Evolutionary conservation across 2,113 vertebrate genomes (phyloP).

Genomic region (Galeopterus variegatus): DNA sequence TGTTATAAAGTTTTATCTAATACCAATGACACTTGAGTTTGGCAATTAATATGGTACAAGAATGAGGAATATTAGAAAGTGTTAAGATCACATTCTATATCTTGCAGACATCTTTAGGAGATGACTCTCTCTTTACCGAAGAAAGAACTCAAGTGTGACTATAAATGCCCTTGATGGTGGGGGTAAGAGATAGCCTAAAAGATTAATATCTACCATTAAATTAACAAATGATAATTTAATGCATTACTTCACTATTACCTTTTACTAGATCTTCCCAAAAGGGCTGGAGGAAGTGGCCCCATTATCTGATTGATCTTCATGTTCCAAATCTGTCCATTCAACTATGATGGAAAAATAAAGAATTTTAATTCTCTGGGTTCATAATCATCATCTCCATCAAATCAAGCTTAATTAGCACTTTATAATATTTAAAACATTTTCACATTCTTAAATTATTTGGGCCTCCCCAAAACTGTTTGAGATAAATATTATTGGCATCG

Average conservation of each 20-base stretch:
- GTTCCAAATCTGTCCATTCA: neutral
- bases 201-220: conserved; percentile 36
- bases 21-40: conserved; percentile 25
- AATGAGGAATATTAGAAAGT: neutral
- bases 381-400: neutral
- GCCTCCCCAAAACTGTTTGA: neutral
- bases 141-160: neutral
- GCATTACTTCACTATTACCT: neutral
- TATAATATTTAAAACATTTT: neutral
- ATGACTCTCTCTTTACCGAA: neutral
- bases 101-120: neutral
- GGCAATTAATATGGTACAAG: neutral
- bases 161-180: neutral
- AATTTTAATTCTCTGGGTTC: conserved; percentile 54
- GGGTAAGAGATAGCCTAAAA: neutral
- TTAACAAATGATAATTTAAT: conserved; percentile 14
- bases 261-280: neutral
- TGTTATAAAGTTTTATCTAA: conserved; percentile 61
- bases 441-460: neutral
- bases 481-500: neutral
- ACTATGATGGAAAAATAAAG: neutral
- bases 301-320: neutral
- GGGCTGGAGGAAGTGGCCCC: neutral
- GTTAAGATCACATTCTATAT: conserved; percentile 10
- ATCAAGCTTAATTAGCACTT: neutral